These are phyloP conservation scores for Nephrotoma guestfalica DNA, from an alignment of 2,888 invertebrate genomes.

Conservation along the genomic window DNA sequence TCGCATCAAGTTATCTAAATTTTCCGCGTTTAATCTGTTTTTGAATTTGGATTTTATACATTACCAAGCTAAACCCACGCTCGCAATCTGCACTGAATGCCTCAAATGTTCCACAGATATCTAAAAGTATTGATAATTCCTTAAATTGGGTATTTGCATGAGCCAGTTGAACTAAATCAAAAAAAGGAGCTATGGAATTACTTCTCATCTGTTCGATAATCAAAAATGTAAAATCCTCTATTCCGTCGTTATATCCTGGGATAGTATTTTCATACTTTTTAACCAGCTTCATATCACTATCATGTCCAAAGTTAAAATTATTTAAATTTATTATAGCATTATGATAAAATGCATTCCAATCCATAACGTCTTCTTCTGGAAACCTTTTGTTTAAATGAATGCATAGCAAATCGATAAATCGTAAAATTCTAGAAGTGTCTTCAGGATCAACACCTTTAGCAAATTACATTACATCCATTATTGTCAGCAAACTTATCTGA, in stretches of 20 bases:
- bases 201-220: conserved; percentile 4
- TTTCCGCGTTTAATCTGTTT: too few species aligned
- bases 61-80: too few species aligned
- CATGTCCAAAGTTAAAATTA: conserved; percentile 3
- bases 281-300: conserved; percentile 1
- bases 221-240: not conserved
- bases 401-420: not conserved
- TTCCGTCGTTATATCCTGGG: conserved; percentile 3
- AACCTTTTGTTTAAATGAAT: conserved; percentile 4
- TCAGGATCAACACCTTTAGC: not conserved
- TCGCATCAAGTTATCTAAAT: too few species aligned
- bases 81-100: too few species aligned
- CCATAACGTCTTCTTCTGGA: conserved; percentile 5
- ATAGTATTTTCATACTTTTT: conserved; percentile 5
- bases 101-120: too few species aligned
- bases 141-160: too few species aligned
- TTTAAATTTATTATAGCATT: conserved; percentile 3
- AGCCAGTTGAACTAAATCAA: too few species aligned
- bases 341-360: conserved; percentile 5
- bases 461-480: not conserved
- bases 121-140: too few species aligned
- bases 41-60: too few species aligned
- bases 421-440: not conserved
- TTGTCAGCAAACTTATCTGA: conserved; percentile 4
- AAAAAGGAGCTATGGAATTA: too few species aligned